phyloP scores from a whole-genome alignment of 2,888 invertebrate genomes.

The Ethmia dodecea region DNA sequence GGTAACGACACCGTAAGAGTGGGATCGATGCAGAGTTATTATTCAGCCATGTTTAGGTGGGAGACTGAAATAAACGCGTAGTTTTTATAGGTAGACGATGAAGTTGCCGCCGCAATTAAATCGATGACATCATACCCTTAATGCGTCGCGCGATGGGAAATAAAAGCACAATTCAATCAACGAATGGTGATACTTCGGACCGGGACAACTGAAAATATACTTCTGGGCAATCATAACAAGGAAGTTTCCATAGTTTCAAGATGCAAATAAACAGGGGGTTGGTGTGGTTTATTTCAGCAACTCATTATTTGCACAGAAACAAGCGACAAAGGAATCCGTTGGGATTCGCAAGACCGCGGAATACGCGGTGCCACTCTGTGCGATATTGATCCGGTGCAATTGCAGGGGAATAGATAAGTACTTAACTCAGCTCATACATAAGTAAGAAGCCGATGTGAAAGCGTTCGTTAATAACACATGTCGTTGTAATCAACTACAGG shows the following conservation, averaged over 20 bases:
- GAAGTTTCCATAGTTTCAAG: too few species aligned
- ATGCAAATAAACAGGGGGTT: too few species aligned
- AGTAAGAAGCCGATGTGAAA: too few species aligned
- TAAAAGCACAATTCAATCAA: conserved; percentile 67
- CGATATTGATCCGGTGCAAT: conserved; percentile 8
- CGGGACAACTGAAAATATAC: too few species aligned
- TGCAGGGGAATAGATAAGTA: too few species aligned
- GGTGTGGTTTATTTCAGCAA: background rate
- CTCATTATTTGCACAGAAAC: conserved; percentile 4
- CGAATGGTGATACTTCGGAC: conserved; percentile 26
- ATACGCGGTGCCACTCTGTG: conserved; percentile 4
- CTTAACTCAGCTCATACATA: too few species aligned
- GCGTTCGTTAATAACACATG: too few species aligned
- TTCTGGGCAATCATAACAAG: too few species aligned
- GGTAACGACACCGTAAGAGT: conserved; percentile 45
- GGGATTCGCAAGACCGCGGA: conserved; percentile 2
- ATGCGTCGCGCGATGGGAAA: conserved; percentile 54
- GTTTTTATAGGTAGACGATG: conserved; percentile 57
- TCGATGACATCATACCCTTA: conserved; percentile 65
- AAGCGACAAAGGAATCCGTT: background rate
- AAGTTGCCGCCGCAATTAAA: conserved; percentile 63
- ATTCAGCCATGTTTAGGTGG: conserved; percentile 26
- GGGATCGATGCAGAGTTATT: conserved; percentile 40
- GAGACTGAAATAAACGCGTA: conserved; percentile 43
- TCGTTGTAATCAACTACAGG: too few species aligned